phyloP scores from a whole-genome alignment of 2,888 invertebrate genomes.

The Ennomos fuscantarius region DNA sequence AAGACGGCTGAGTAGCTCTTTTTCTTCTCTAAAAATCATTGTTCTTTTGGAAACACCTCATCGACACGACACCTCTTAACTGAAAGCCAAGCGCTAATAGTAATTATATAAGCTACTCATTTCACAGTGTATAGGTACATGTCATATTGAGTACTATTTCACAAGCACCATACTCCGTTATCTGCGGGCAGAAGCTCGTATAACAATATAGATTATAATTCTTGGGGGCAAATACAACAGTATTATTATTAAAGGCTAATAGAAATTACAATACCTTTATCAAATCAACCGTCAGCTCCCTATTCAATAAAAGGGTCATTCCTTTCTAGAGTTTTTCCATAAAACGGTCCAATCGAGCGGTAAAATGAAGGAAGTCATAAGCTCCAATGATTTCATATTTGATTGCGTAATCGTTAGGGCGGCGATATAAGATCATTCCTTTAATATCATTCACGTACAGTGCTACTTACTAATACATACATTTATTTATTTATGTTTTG shows the following conservation, averaged over 20 bases:
- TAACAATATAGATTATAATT: neutral
- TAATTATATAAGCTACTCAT: no score
- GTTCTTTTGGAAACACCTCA: no score
- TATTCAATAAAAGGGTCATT: conserved; percentile 25
- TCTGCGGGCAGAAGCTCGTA: no score
- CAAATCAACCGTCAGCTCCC: conserved; percentile 4
- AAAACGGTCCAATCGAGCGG: conserved; percentile 28
- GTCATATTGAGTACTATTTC: neutral
- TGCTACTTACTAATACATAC: no score
- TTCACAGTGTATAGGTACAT: no score
- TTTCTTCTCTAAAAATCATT: no score
- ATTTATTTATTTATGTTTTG: neutral
- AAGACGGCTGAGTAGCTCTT: no score
- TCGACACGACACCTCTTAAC: no score
- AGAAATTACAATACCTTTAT: neutral
- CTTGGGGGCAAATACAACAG: no score
- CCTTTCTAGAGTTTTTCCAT: conserved; percentile 23
- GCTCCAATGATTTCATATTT: conserved; percentile 31
- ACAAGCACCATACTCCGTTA: neutral
- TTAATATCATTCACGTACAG: conserved; percentile 10
- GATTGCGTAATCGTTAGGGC: conserved; percentile 19
- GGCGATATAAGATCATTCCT: conserved; percentile 17
- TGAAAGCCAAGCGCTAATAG: no score
- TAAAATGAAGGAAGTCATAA: conserved; percentile 23
- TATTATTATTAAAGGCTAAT: no score